These are phyloP conservation scores for Nebria brevicollis DNA, from an alignment of 2,888 invertebrate genomes.

Conservation along the genomic window DNA sequence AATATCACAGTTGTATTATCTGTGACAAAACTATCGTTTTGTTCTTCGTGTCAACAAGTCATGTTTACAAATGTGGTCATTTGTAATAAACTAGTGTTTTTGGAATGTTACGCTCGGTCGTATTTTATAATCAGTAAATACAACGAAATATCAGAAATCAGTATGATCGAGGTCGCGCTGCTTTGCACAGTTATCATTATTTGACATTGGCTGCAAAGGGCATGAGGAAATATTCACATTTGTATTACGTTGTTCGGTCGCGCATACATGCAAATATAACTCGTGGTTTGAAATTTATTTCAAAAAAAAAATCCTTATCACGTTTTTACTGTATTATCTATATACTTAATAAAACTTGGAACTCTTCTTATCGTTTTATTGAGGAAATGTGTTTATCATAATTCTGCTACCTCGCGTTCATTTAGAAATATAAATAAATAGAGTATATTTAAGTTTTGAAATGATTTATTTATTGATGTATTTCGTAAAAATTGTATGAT, in stretches of 20 bases:
- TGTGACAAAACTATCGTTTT: constrained; percentile 19
- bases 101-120: constrained; percentile 31
- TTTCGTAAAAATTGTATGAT: too few species aligned
- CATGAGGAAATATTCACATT: neutral
- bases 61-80: constrained; percentile 41
- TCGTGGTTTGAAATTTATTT: neutral
- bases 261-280: neutral
- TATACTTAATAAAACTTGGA: neutral
- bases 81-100: constrained; percentile 31
- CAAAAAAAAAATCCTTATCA: neutral
- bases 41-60: constrained; percentile 31
- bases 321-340: neutral
- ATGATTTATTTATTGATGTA: too few species aligned
- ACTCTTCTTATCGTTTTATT: neutral
- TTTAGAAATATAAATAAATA: too few species aligned
- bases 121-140: neutral
- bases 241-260: neutral
- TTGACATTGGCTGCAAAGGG: neutral
- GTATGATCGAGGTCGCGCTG: neutral
- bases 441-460: too few species aligned
- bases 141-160: neutral
- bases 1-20: neutral
- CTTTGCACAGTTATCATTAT: neutral
- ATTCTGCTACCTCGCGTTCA: neutral
- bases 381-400: neutral